phyloP scores from a whole-genome alignment of 2,888 invertebrate genomes.

The Watsonalla cultraria region DNA sequence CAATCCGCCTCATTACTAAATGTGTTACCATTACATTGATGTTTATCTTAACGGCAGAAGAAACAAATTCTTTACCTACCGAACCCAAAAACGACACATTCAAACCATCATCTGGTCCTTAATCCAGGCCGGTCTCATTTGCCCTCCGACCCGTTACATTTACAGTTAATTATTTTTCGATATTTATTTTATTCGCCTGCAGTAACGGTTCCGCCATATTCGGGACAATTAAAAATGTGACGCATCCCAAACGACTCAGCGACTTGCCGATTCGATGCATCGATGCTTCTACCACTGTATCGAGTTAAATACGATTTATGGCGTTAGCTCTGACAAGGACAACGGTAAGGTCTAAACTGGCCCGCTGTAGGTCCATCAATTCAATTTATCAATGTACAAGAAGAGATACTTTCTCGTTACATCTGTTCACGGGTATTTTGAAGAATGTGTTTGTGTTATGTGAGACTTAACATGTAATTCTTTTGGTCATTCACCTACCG shows the following conservation, averaged over 20 bases:
- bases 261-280: conserved; percentile 40
- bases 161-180: conserved; percentile 67
- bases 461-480: too few relatives aligned
- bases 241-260: conserved; percentile 44
- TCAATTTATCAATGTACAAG: not conserved
- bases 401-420: too few relatives aligned
- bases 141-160: conserved; percentile 68
- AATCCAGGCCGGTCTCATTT: conserved; percentile 31
- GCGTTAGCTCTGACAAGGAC: conserved; percentile 15
- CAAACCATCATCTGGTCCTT: conserved; percentile 14
- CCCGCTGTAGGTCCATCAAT: not conserved
- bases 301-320: conserved; percentile 9
- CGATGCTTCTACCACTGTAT: conserved; percentile 23
- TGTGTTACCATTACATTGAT: not conserved
- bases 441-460: too few relatives aligned
- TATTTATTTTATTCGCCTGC: conserved; percentile 46
- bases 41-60: not conserved
- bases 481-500: too few relatives aligned
- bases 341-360: conserved; percentile 15
- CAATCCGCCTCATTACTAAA: not conserved
- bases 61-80: conserved; percentile 4
- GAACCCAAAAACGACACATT: conserved; percentile 8
- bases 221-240: conserved; percentile 65
- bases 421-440: too few relatives aligned
- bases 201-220: conserved; percentile 62